Evolutionary conservation across 2,113 vertebrate genomes (phyloP).

Genomic region (Xiphorhynchus elegans): DNA sequence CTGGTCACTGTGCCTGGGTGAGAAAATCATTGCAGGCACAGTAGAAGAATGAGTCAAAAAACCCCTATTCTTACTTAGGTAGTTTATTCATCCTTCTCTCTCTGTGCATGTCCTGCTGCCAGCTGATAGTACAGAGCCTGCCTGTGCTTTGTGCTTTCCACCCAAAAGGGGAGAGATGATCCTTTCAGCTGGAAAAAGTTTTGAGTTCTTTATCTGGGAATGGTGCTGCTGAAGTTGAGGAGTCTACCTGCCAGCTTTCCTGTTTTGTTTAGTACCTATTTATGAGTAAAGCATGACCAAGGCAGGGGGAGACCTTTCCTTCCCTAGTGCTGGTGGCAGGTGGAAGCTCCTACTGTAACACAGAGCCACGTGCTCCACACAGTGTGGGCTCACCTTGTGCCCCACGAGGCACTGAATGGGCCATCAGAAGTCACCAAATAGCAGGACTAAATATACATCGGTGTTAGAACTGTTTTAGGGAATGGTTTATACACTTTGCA

Average conservation of each 20-base stretch:
- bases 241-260: background rate
- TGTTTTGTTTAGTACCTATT: background rate
- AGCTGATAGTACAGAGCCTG: background rate
- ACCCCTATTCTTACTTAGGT: background rate
- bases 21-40: background rate
- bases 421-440: background rate
- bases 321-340: background rate
- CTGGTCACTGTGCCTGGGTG: background rate
- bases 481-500: background rate
- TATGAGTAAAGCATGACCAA: background rate
- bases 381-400: background rate
- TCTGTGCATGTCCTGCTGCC: background rate
- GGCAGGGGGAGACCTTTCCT: background rate
- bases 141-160: accelerated
- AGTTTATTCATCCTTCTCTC: background rate
- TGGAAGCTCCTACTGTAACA: background rate
- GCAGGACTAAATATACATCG: background rate
- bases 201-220: background rate
- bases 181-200: background rate
- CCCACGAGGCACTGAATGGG: accelerated
- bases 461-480: background rate
- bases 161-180: background rate
- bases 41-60: background rate
- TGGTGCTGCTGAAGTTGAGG: background rate
- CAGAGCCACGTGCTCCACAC: accelerated